These are phyloP conservation scores for Thamnophis elegans DNA, from an alignment of 2,797 vertebrate species.

Conservation along the genomic window DNA sequence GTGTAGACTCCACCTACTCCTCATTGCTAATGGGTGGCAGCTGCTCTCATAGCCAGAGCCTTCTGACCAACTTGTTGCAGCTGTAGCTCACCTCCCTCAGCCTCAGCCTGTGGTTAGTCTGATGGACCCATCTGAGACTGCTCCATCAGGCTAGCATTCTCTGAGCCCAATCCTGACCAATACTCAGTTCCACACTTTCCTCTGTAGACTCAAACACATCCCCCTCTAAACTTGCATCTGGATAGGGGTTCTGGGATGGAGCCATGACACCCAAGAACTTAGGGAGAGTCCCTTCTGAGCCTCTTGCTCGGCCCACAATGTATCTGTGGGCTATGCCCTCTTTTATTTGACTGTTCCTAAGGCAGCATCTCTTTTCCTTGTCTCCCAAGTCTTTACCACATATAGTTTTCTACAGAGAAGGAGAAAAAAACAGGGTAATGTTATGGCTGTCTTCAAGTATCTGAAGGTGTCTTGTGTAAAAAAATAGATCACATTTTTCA, in stretches of 20 bases:
- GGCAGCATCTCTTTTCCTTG: background rate
- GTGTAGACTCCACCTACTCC: too few relatives aligned
- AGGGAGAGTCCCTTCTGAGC: background rate
- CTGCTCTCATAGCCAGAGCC: fast-evolving
- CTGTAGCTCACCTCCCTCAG: background rate
- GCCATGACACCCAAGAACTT: background rate
- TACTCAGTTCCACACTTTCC: background rate
- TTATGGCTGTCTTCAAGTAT: background rate
- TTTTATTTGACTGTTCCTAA: background rate
- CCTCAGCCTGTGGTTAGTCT: background rate
- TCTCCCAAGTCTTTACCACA: background rate
- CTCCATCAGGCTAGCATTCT: background rate
- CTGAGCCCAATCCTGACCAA: background rate
- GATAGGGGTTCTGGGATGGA: background rate
- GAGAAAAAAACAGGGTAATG: background rate
- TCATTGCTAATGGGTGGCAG: background rate
- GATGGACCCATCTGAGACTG: background rate
- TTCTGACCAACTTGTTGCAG: background rate
- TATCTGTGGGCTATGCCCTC: background rate
- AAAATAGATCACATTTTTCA: background rate
- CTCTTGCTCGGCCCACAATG: background rate
- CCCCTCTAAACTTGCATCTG: background rate
- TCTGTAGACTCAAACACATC: background rate
- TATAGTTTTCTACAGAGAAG: background rate
- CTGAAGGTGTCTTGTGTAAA: background rate